These are phyloP conservation scores for Xestia rhomboidea DNA, from an alignment of 2,888 invertebrate species.

Conservation along the genomic window DNA sequence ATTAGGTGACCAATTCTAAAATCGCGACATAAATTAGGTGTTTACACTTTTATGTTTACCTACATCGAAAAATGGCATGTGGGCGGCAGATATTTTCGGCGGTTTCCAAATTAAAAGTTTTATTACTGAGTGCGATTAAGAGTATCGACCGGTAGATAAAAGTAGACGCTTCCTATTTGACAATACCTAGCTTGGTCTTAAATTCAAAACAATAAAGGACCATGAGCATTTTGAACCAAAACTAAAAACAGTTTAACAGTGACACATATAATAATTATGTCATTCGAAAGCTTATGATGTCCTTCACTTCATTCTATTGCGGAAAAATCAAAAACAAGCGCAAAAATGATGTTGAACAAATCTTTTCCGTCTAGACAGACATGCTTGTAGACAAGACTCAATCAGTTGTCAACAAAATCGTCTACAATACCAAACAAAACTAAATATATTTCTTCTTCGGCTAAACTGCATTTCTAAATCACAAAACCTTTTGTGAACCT, in stretches of 20 bases:
- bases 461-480: conserved; percentile 20
- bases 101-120: not conserved
- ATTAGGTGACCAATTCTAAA: not conserved
- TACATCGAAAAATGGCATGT: not conserved
- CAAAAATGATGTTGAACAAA: not conserved
- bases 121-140: not conserved
- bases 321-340: no score
- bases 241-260: no score
- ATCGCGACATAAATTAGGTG: not conserved
- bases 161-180: not conserved
- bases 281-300: no score
- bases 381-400: not conserved
- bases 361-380: not conserved
- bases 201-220: not conserved
- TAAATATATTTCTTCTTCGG: not conserved
- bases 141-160: no score
- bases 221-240: no score
- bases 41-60: not conserved
- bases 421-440: not conserved
- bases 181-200: not conserved
- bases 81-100: not conserved
- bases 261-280: no score
- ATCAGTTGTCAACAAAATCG: not conserved
- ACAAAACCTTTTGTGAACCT: conserved; percentile 8
- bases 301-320: no score